A percentile compares a stretch with the other conserved stretches of the same genome.
Evolutionary conservation across 2,113 vertebrate species (phyloP).

Genomic region (Prunella fulvescens): DNA sequence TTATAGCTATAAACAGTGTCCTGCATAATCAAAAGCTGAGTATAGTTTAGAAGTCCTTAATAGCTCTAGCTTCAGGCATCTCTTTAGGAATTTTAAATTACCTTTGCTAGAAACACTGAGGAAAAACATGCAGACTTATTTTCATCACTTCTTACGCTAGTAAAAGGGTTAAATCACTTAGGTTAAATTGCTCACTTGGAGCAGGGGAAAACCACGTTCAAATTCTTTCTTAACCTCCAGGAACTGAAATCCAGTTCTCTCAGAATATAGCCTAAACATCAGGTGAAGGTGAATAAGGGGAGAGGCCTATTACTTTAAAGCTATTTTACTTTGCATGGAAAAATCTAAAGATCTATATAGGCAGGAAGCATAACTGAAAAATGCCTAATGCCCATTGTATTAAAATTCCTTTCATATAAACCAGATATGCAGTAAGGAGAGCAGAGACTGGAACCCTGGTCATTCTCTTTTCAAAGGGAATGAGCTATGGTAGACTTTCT

Average conservation of each 20-base stretch:
- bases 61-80: not conserved
- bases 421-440: not conserved
- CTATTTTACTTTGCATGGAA: not conserved
- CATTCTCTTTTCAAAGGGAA: not conserved
- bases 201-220: not conserved
- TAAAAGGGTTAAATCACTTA: not conserved
- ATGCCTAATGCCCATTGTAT: not conserved
- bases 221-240: not conserved
- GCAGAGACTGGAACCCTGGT: not conserved
- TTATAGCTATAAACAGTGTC: not conserved
- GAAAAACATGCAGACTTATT: not conserved
- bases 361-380: not conserved
- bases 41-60: not conserved
- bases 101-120: not conserved
- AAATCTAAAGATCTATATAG: not conserved
- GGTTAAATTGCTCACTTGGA: not conserved
- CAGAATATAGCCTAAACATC: not conserved
- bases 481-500: not conserved
- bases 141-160: not conserved
- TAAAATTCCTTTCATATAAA: not conserved
- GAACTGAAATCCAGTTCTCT: not conserved
- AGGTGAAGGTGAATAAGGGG: not conserved
- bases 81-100: not conserved
- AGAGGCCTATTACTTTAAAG: not conserved
- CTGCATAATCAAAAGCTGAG: not conserved